Base-by-base conservation (phyloP, 2,888 invertebrate genomes). In the Amblyteles armatorius region DNA sequence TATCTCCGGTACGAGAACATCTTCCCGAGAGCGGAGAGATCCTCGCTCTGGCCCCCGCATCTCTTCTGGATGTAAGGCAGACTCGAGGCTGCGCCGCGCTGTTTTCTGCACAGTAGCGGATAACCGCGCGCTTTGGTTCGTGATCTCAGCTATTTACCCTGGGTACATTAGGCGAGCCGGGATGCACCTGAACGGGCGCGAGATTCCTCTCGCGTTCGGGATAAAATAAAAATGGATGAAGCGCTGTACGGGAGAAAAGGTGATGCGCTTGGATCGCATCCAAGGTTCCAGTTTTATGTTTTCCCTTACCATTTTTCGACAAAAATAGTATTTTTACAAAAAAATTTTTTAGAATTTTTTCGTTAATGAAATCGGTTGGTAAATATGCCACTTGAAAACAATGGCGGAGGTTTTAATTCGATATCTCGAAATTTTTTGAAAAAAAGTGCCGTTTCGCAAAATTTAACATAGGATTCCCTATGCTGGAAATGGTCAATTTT, bases 21-120 rank as follows among this genome's bases (percentile, higher is more conserved):
- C 55, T 69, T 57, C 57, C 26, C 73, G 77, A 40, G 55, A 52
- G 48, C 67, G 72, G 67, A 68, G 84, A 84, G 67, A 63, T 29
- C 29, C 50, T 60, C 60, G 44, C 73, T 36, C 22, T 57, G 60
- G 81, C 68, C 69, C 52, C 73, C 48, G 73, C 73, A 79, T 84
- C 84, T 84, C 57, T 74, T 60, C 52, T 40, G 60, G 72, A 78
- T 78, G 60, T 65, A 50, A 44, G 72, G 26, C 63, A 40, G 44
- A 52, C 44, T 57, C 82, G 13, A 26, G 22, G 48, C 82, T 67
- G 57, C 69, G n/a, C 40, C 33, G 48, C 22, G 11, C 60, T 60
- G 57, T 67, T 78, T 48, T 26, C 29, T 50, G 29, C 63, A 33
- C 67, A 29, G 57, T 36, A 44, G 52, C 69, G 29, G 19, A 33